A percentile compares a stretch with the other conserved stretches of the same genome.
Conservation (phyloP, 2,797 vertebrate genomes). For the Malurus splendens region DNA sequence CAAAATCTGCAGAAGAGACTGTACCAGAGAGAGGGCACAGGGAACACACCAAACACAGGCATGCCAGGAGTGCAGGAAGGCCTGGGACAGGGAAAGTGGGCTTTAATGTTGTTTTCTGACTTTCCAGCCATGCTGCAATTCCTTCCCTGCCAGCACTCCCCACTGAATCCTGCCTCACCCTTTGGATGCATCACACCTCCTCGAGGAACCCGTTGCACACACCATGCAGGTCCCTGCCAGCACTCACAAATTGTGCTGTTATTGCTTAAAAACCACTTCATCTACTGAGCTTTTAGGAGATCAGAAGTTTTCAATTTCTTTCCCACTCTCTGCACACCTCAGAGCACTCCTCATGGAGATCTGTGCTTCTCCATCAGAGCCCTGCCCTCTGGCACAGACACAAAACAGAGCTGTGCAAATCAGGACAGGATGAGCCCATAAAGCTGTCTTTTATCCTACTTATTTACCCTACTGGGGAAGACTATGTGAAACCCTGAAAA, state of each 20-base stretch:
- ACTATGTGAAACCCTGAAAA: not conserved
- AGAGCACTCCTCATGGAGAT: not conserved
- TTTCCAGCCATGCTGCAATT: not conserved
- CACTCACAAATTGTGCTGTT: not conserved
- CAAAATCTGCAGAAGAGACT: not conserved
- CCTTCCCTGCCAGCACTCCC: not conserved
- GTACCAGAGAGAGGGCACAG: not conserved
- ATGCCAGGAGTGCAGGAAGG: rapidly evolving
- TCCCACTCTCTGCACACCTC: not conserved
- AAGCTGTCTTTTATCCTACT: not conserved
- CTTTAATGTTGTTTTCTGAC: not conserved
- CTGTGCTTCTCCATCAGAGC: not conserved
- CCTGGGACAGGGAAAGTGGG: no score
- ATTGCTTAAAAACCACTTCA: rapidly evolving
- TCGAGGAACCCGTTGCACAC: rapidly evolving
- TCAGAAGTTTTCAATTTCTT: not conserved
- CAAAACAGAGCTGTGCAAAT: rapidly evolving
- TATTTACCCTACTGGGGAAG: rapidly evolving
- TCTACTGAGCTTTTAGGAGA: not conserved
- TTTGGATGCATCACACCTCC: not conserved
- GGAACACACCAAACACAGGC: not conserved
- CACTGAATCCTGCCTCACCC: not conserved
- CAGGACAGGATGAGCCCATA: rapidly evolving
- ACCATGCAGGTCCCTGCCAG: not conserved
- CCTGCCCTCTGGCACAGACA: rapidly evolving